Percentiles rank a stretch among this genome's conserved stretches.
These are phyloP conservation scores for Vipera latastei DNA, from an alignment of 2,797 vertebrate species.

Conservation along the genomic window DNA sequence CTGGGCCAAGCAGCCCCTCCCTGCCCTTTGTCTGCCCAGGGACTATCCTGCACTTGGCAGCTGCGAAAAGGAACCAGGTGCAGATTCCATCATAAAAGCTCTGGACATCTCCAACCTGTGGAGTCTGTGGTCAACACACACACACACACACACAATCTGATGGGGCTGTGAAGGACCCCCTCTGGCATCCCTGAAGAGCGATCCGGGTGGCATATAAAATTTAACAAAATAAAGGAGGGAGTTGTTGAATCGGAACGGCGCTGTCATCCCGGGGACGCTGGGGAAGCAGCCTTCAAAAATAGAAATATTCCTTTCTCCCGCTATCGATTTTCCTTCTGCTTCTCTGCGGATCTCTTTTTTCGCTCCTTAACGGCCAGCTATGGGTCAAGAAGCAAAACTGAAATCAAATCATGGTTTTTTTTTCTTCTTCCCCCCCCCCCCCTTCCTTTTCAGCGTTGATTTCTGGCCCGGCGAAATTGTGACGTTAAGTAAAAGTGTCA, in stretches of 20 bases:
- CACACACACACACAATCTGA: background rate
- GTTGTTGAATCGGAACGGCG: background rate
- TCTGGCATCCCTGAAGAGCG: background rate
- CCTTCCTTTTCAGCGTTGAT: background rate
- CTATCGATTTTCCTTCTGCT: rapidly evolving
- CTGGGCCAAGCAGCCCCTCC: background rate
- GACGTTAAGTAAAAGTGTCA: slow-evolving; percentile 3
- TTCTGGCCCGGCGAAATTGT: slow-evolving; percentile 3
- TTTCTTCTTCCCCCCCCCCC: background rate
- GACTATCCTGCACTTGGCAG: background rate
- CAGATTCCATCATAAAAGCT: background rate
- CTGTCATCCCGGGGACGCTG: background rate
- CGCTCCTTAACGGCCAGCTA: background rate
- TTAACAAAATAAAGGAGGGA: background rate
- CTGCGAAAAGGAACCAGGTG: rapidly evolving
- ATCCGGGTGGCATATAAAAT: too few relatives aligned
- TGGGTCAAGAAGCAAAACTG: background rate
- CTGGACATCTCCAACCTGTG: background rate
- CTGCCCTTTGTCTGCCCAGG: background rate
- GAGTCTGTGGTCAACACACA: background rate
- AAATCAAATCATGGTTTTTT: background rate
- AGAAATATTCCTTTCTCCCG: background rate
- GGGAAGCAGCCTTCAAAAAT: slow-evolving; percentile 8
- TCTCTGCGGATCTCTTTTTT: background rate
- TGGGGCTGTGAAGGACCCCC: slow-evolving; percentile 24